Conservation (phyloP, 2,113 vertebrate genomes). For the Bucco capensis region DNA sequence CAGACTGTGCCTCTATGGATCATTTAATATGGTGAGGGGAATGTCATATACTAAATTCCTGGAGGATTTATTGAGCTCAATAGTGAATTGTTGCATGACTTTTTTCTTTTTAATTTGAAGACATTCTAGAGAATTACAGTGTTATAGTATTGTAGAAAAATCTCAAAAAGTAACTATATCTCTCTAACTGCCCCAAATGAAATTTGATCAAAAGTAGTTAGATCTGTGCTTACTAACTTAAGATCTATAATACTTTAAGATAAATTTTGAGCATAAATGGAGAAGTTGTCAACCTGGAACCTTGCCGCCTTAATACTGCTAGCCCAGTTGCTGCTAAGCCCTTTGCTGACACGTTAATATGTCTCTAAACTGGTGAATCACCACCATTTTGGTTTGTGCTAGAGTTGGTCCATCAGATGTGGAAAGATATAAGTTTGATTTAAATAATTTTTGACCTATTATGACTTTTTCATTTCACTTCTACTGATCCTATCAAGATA, state of each 20-base stretch:
- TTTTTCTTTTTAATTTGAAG: background rate
- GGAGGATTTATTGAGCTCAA: background rate
- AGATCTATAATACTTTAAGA: conserved; percentile 59
- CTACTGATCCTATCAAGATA: conserved; percentile 56
- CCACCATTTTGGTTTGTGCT: background rate
- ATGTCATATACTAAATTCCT: background rate
- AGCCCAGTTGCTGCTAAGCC: conserved; percentile 66
- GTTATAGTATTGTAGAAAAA: background rate
- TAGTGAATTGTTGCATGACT: background rate
- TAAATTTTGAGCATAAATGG: conserved; percentile 65
- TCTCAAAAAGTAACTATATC: background rate
- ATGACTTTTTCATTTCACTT: conserved; percentile 64
- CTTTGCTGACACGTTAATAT: conserved; percentile 69
- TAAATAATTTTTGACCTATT: conserved; percentile 70
- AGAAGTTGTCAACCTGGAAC: conserved; percentile 63
- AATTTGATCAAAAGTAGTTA: conserved; percentile 13
- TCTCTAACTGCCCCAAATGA: background rate
- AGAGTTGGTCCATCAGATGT: background rate
- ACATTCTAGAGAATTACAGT: background rate
- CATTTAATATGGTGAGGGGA: background rate
- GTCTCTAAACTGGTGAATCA: conserved; percentile 68
- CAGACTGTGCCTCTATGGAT: no score
- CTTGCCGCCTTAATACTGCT: conserved; percentile 66
- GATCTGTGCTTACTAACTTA: conserved; percentile 46
- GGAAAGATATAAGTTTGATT: conserved; percentile 68